Evolutionary conservation across 2,113 vertebrate genomes (phyloP).

Genomic region (Ammodytes marinus): DNA sequence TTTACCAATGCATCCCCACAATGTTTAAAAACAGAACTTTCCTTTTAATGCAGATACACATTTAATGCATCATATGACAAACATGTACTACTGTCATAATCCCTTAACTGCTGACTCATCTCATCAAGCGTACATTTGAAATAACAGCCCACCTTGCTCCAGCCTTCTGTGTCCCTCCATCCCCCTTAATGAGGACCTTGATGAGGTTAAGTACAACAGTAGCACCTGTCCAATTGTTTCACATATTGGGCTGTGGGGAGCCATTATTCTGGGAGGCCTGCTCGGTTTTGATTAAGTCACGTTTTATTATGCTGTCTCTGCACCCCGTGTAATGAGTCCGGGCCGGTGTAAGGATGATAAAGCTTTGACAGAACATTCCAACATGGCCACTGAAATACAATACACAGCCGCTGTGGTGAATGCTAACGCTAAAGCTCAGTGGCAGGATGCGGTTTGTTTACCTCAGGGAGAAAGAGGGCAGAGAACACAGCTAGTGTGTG

Average conservation of each 20-base stretch:
- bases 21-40: constrained; percentile 8
- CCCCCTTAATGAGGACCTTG: constrained; percentile 69
- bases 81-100: constrained; percentile 53
- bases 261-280: constrained; percentile 84
- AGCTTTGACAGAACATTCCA: constrained; percentile 87
- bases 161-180: constrained; percentile 56
- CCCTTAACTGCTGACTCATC: constrained; percentile 67
- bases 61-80: constrained; percentile 42
- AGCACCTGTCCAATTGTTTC: constrained; percentile 70
- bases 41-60: constrained; percentile 26
- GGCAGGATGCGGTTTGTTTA: constrained; percentile 55
- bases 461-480: neutral
- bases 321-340: constrained; percentile 85
- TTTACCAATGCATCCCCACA: constrained; percentile 2
- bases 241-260: constrained; percentile 74
- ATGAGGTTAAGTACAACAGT: constrained; percentile 72
- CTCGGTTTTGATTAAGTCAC: constrained; percentile 87
- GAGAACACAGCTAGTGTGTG: neutral
- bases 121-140: constrained; percentile 64
- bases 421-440: constrained; percentile 31
- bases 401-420: constrained; percentile 65
- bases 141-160: constrained; percentile 54
- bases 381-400: constrained; percentile 79
- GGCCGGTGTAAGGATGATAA: constrained; percentile 87
- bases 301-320: constrained; percentile 86